These are phyloP conservation scores for Perdita meconis DNA, from an alignment of 2,888 invertebrate species.

Conservation along the genomic window DNA sequence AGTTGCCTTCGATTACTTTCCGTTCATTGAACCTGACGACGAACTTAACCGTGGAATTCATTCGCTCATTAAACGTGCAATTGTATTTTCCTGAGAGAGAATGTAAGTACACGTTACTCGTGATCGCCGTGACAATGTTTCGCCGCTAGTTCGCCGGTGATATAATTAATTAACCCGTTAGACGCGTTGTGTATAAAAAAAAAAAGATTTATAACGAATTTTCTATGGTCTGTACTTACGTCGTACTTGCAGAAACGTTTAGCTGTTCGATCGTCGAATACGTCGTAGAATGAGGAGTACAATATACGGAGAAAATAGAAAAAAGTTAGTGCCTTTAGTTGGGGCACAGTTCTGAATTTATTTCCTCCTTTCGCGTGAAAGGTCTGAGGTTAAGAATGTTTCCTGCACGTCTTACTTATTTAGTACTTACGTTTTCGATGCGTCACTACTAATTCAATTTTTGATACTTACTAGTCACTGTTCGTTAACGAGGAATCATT, in stretches of 20 bases:
- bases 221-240: slow-evolving; percentile 31
- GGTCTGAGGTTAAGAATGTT: neutral
- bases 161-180: slow-evolving; percentile 20
- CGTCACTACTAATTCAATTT: slow-evolving; percentile 5
- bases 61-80: neutral
- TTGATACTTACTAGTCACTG: slow-evolving; percentile 37
- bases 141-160: slow-evolving; percentile 16
- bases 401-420: slow-evolving; percentile 10
- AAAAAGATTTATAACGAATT: slow-evolving; percentile 21
- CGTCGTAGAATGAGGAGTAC: slow-evolving; percentile 27
- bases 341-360: slow-evolving; percentile 26
- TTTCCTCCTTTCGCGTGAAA: neutral
- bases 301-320: slow-evolving; percentile 23
- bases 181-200: neutral
- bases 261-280: slow-evolving; percentile 6
- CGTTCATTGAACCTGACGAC: neutral
- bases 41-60: slow-evolving; percentile 2
- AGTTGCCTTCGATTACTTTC: slow-evolving; percentile 15
- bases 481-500: neutral
- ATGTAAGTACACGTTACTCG: neutral
- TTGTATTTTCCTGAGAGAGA: no score
- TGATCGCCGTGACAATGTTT: neutral
- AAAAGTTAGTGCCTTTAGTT: slow-evolving; percentile 55
- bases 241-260: neutral
- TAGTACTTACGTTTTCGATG: slow-evolving; percentile 27